These are phyloP conservation scores for Cephus cinctus DNA, from an alignment of 1,140 invertebrate species.

Conservation along the genomic window DNA sequence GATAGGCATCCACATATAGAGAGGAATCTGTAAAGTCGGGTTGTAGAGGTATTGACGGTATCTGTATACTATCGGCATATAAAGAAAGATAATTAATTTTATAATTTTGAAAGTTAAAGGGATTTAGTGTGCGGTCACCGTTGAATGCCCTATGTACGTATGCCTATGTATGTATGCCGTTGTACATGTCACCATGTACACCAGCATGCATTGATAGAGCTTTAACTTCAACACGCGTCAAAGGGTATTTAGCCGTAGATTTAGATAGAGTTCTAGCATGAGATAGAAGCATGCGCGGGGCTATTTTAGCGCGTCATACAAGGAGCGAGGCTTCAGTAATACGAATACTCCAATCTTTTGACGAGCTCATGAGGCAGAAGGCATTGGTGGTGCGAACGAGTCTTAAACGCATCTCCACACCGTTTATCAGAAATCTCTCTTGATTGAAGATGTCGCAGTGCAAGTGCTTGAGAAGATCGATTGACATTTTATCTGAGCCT, in stretches of 20 bases:
- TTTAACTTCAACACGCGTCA: slow-evolving; percentile 39
- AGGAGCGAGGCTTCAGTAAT: slow-evolving; percentile 32
- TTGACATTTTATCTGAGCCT: neutral
- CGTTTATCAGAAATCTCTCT: slow-evolving; percentile 43
- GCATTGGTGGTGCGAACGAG: slow-evolving; percentile 34
- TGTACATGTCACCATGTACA: slow-evolving; percentile 32
- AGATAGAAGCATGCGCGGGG: slow-evolving; percentile 32
- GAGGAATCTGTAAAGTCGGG: slow-evolving; percentile 15
- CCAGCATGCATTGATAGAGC: slow-evolving; percentile 33
- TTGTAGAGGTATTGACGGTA: slow-evolving; percentile 23
- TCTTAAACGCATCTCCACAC: slow-evolving; percentile 40
- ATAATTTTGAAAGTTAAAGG: slow-evolving; percentile 43
- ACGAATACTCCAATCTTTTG: slow-evolving; percentile 18
- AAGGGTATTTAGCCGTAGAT: slow-evolving; percentile 45
- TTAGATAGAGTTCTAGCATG: slow-evolving; percentile 36
- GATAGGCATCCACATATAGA: slow-evolving; percentile 29
- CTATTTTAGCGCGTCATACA: slow-evolving; percentile 28
- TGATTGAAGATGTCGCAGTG: slow-evolving; percentile 38
- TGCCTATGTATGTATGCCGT: no score
- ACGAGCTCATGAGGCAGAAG: slow-evolving; percentile 36
- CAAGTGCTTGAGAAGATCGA: slow-evolving; percentile 18
- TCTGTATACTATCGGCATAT: slow-evolving; percentile 34
- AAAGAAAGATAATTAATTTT: slow-evolving; percentile 37
- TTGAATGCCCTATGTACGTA: slow-evolving; percentile 45
- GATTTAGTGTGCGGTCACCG: slow-evolving; percentile 33